These are phyloP conservation scores for Clarias macrocephalus DNA, from an alignment of 2,113 vertebrate species.

Conservation along the genomic window DNA sequence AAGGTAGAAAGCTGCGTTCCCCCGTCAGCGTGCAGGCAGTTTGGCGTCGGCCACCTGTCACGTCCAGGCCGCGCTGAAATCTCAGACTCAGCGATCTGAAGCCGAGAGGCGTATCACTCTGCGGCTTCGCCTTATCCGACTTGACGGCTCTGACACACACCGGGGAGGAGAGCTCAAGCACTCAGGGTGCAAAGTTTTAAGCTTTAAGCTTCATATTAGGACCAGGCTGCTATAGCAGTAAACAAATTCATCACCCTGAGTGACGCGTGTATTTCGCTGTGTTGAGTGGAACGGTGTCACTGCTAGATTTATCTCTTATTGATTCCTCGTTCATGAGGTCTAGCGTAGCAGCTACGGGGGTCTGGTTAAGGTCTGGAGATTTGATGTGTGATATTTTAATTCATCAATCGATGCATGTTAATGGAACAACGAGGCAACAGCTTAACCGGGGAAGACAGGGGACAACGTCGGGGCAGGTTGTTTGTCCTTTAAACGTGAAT, in stretches of 20 bases:
- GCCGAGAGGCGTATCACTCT: constrained; percentile 35
- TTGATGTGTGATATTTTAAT: constrained; percentile 54
- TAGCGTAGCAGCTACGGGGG: constrained; percentile 3
- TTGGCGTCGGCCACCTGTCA: constrained; percentile 46
- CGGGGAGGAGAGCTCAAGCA: constrained; percentile 14
- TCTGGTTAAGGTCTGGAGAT: constrained; percentile 26
- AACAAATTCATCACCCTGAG: constrained; percentile 41
- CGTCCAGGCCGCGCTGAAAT: constrained; percentile 21
- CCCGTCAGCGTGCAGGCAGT: constrained; percentile 31
- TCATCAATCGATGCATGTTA: constrained; percentile 44
- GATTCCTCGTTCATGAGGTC: constrained; percentile 40
- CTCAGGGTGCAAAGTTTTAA: constrained; percentile 11
- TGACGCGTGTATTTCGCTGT: constrained; percentile 5
- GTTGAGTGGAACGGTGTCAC: constrained; percentile 17
- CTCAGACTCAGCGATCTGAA: constrained; percentile 47
- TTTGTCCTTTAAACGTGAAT: constrained; percentile 24
- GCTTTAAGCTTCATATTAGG: constrained; percentile 34
- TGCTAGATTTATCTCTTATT: constrained; percentile 41
- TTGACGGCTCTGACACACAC: constrained; percentile 42
- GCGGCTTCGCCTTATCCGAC: constrained; percentile 34
- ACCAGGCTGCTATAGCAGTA: constrained; percentile 19
- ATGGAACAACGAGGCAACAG: constrained; percentile 33
- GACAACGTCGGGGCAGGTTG: neutral
- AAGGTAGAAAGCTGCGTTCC: constrained; percentile 12
- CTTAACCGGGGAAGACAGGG: constrained; percentile 21